Percentiles rank a stretch among this genome's conserved stretches.
Conservation (phyloP, 1,140 invertebrate genomes). For the Dufourea novaeangliae region DNA sequence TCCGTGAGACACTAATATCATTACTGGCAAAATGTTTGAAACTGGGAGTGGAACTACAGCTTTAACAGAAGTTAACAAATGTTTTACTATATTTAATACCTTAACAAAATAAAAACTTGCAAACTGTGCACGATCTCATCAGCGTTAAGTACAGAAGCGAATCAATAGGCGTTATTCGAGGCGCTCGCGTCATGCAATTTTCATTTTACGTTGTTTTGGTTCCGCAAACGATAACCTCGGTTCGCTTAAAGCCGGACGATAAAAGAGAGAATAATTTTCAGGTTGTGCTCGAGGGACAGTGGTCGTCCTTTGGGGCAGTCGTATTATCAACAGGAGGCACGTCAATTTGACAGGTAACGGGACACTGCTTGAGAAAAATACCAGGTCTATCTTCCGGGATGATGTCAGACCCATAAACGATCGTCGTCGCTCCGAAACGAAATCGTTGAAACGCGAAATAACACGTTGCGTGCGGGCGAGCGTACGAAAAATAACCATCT, state of each 20-base stretch:
- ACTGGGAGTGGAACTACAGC: too few species aligned
- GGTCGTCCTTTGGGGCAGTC: not conserved
- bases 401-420: conserved; percentile 33
- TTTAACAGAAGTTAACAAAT: too few species aligned
- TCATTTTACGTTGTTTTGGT: not conserved
- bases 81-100: too few species aligned
- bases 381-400: conserved; percentile 36
- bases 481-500: not conserved
- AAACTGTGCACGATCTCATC: not conserved
- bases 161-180: conserved; percentile 9
- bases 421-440: not conserved
- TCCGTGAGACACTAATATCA: too few species aligned
- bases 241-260: not conserved
- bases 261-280: not conserved
- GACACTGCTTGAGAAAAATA: conserved; percentile 1
- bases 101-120: too few species aligned
- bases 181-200: conserved; percentile 3
- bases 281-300: not conserved
- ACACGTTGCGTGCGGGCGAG: not conserved
- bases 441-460: not conserved
- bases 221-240: too few species aligned
- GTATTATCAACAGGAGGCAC: not conserved
- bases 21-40: too few species aligned
- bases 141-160: not conserved
- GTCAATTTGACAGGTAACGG: conserved; percentile 55